A percentile compares a stretch with the other conserved stretches of the same genome.
Evolutionary conservation across 1,140 invertebrate genomes (phyloP).

Genomic region (Maniola jurtina): DNA sequence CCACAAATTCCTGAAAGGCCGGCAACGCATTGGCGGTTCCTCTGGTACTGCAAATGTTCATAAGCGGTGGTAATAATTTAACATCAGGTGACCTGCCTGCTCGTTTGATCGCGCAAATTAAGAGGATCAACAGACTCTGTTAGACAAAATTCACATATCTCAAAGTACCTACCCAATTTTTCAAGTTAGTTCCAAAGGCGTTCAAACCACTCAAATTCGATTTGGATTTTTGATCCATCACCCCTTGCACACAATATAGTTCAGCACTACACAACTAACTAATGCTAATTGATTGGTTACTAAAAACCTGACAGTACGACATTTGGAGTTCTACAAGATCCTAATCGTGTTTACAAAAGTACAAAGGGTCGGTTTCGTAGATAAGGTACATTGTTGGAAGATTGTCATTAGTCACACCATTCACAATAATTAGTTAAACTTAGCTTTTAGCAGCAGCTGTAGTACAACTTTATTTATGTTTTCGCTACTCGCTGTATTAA

Average conservation of each 20-base stretch:
- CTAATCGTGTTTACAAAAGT: neutral
- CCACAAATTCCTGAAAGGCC: too few relatives aligned
- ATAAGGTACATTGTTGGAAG: neutral
- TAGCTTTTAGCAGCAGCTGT: neutral
- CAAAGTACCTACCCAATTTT: constrained; percentile 29
- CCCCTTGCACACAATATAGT: neutral
- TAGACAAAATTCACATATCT: too few relatives aligned
- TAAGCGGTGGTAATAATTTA: too few relatives aligned
- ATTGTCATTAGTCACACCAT: neutral
- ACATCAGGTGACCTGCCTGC: too few relatives aligned
- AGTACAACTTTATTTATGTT: neutral
- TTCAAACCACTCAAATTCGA: constrained; percentile 25
- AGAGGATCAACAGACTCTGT: too few relatives aligned
- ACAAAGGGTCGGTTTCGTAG: neutral
- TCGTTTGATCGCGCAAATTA: too few relatives aligned
- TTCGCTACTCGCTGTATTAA: too few relatives aligned
- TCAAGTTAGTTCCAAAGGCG: constrained; percentile 33
- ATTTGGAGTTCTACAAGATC: neutral
- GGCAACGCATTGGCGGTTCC: too few relatives aligned
- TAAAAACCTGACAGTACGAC: neutral
- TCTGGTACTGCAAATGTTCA: too few relatives aligned
- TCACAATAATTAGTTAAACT: neutral
- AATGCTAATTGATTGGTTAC: neutral
- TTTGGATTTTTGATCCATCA: constrained; percentile 30
- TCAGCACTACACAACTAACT: neutral